Evolutionary conservation across 2,888 invertebrate species (phyloP).

Genomic region (Heliconius cydno): DNA sequence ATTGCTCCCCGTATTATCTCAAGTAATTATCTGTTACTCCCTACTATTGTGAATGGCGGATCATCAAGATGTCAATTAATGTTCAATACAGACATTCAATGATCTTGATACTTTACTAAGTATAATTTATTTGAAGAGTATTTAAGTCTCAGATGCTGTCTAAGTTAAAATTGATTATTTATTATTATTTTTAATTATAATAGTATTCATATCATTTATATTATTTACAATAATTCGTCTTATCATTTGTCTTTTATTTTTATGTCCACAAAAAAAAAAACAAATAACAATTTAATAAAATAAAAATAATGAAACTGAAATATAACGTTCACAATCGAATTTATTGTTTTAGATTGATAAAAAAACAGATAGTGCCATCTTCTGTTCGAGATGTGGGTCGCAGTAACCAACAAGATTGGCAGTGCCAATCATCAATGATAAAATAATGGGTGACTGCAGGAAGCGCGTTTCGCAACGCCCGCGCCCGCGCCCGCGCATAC

Average conservation of each 20-base stretch:
- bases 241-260: neutral
- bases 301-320: too few relatives aligned
- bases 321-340: neutral
- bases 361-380: constrained; percentile 12
- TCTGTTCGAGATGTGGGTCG: constrained; percentile 39
- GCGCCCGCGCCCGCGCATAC: constrained; percentile 72
- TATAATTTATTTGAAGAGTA: constrained; percentile 26
- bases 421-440: constrained; percentile 82
- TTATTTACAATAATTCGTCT: neutral
- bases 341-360: neutral
- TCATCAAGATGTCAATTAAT: constrained; percentile 56
- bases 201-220: neutral
- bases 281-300: too few relatives aligned
- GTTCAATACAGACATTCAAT: constrained; percentile 44
- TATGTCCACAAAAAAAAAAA: neutral
- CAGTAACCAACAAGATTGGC: constrained; percentile 39
- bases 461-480: constrained; percentile 75
- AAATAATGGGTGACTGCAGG: constrained; percentile 79
- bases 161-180: neutral
- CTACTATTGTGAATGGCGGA: constrained; percentile 49
- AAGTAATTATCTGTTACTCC: constrained; percentile 69
- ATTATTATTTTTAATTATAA: neutral
- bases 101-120: constrained; percentile 42
- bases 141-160: neutral
- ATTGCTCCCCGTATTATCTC: constrained; percentile 66